A percentile compares a stretch with the other conserved stretches of the same genome.
These are phyloP conservation scores for Emydura subglobosa DNA, from an alignment of 2,113 vertebrate species.

Conservation along the genomic window DNA sequence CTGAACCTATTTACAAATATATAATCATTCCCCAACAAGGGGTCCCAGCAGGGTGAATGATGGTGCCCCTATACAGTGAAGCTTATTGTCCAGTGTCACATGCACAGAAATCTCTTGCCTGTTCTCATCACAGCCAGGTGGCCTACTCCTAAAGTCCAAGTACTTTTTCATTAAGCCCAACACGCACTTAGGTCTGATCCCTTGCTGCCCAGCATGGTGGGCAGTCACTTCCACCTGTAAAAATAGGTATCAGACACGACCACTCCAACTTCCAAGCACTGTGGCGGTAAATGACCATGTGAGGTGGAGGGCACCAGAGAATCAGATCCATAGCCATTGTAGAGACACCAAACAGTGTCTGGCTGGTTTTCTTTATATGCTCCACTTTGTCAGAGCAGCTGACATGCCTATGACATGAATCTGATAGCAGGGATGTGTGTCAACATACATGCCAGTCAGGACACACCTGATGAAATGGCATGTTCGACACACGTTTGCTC, in stretches of 20 bases:
- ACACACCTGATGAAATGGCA: background rate
- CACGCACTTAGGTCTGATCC: background rate
- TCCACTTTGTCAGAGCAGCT: background rate
- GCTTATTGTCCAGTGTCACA: background rate
- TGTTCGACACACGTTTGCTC: background rate
- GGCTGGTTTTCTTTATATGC: background rate
- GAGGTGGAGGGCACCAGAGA: background rate
- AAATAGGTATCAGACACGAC: background rate
- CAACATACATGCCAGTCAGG: background rate
- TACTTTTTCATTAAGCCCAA: background rate
- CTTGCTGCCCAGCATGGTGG: background rate
- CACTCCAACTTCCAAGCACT: background rate
- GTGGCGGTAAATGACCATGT: background rate
- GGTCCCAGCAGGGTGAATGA: background rate
- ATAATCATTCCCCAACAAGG: too few species aligned
- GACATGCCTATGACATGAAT: background rate
- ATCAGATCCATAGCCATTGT: background rate
- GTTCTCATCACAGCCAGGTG: background rate
- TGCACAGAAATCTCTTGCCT: background rate
- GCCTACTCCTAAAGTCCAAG: background rate
- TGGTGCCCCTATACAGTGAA: background rate
- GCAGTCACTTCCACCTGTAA: background rate
- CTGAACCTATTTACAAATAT: too few species aligned
- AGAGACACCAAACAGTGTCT: background rate
- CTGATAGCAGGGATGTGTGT: background rate